Conservation (phyloP, 1,140 invertebrate species). For the Adelges cooleyi region DNA sequence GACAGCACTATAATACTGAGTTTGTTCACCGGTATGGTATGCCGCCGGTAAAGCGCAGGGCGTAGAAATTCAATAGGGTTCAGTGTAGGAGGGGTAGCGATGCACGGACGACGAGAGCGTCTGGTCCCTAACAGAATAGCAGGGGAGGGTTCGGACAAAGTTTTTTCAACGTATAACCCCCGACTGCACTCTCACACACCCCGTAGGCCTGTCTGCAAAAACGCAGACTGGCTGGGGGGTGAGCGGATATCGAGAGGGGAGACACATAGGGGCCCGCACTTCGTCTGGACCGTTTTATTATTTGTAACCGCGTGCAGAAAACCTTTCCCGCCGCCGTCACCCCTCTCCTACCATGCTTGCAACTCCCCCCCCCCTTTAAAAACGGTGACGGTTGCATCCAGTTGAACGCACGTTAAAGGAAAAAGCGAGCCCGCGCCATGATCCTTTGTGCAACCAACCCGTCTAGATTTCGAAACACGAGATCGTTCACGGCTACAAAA, state of each 20-base stretch:
- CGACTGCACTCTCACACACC: background rate
- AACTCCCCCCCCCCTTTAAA: background rate
- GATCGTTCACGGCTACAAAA: background rate
- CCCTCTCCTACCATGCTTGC: background rate
- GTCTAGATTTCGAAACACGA: background rate
- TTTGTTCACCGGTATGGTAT: too few species aligned
- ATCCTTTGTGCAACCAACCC: too few species aligned
- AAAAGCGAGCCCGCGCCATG: too few species aligned
- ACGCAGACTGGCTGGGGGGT: background rate
- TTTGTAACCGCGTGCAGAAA: constrained; percentile 5
- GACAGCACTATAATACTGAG: too few species aligned
- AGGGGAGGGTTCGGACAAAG: background rate
- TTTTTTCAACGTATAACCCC: background rate
- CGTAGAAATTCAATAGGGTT: constrained; percentile 7
- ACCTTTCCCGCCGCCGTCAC: background rate
- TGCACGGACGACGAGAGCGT: background rate
- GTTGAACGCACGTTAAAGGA: too few species aligned
- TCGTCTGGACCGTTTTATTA: constrained; percentile 21
- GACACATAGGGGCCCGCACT: background rate
- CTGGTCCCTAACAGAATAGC: background rate
- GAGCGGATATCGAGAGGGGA: background rate
- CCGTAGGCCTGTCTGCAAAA: constrained; percentile 16
- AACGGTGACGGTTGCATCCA: background rate
- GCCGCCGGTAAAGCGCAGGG: too few species aligned
- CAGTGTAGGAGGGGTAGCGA: background rate